Conservation (phyloP, 1,140 invertebrate species). For the Aphelenchoides fujianensis region DNA sequence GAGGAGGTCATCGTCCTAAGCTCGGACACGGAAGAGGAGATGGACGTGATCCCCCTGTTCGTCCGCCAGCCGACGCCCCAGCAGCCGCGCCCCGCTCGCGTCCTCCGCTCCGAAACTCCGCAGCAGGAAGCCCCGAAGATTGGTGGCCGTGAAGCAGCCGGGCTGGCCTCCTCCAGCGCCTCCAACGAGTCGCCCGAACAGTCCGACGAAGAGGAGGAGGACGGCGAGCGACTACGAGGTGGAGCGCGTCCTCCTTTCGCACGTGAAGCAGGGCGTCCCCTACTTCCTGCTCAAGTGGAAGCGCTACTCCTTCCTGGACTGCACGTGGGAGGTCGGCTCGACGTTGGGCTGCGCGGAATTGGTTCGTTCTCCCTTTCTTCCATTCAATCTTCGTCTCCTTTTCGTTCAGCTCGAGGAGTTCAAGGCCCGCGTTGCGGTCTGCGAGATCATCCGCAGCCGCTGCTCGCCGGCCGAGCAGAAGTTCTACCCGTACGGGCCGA, state of each 20-base stretch:
- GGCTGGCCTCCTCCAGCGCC: too few species aligned
- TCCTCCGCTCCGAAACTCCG: too few species aligned
- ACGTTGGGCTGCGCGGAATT: constrained; percentile 9
- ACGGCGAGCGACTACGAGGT: too few species aligned
- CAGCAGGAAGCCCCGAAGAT: too few species aligned
- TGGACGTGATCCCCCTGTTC: not conserved
- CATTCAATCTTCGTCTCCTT: not conserved
- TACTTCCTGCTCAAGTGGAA: constrained; percentile 34
- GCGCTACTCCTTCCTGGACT: constrained; percentile 22
- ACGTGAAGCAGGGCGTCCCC: not conserved
- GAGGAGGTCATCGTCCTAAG: constrained; percentile 22
- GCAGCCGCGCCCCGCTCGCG: too few species aligned
- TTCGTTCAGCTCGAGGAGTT: too few species aligned
- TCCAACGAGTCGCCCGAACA: too few species aligned
- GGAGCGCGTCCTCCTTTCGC: not conserved
- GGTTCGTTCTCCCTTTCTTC: constrained; percentile 24
- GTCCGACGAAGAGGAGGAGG: too few species aligned
- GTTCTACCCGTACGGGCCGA: not conserved
- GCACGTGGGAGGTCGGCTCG: constrained; percentile 24
- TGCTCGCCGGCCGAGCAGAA: not conserved
- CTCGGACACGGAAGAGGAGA: constrained; percentile 19
- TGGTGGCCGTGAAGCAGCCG: too few species aligned
- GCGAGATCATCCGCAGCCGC: not conserved
- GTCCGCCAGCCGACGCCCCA: too few species aligned
- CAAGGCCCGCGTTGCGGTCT: not conserved